Base-by-base conservation (phyloP, 2,113 vertebrate species). In the Lasiurus borealis region DNA sequence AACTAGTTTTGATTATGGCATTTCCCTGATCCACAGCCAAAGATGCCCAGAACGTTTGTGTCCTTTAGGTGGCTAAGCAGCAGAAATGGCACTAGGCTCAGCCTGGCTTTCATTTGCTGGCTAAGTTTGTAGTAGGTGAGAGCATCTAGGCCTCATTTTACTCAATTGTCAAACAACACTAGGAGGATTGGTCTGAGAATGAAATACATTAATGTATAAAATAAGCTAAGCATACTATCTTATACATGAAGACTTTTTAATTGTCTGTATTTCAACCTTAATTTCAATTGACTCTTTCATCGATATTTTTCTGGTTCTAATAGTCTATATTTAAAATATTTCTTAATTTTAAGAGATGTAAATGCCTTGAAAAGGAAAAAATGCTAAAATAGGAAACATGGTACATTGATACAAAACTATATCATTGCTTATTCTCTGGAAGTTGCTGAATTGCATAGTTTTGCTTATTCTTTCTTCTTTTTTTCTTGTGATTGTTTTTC, bases 361-460 rank as follows among this genome's bases (percentile, higher is more conserved):
- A 23, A 40, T 77, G 2, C 14, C 59, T 76, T 84, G 50, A 69
- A 69, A 87, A 71, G 1, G 69, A 36, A 73, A 36, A 85, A 68
- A 25, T 1, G 54, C 62, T 50, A 85, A 91, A 78, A 75, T 40
- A 68, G 72, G 31, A 80, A 93, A 54, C 16, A 40, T 34, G 36
- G 2, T 40, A 12, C 3, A 18, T 15, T 82, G 15, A 46, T 15
- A 85, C 6, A 81, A 93, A 91, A 84, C 1, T 72, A 93, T 77
- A 75, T 76, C 48, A 50, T 75, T 90, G 7, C 3, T 77, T 82
- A 54, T 50, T 78, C 29, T 81, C 29, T 93, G 76, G 62, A 94
- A 83, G 73, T 72, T 89, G 36, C n/a, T 59, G n/a, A 81, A 31
- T 31, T 93, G 87, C 40, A 6, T 44, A 44, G 75, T 87, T 93